Evolutionary conservation across 2,113 vertebrate genomes (phyloP).

Genomic region (Gymnogyps californianus): DNA sequence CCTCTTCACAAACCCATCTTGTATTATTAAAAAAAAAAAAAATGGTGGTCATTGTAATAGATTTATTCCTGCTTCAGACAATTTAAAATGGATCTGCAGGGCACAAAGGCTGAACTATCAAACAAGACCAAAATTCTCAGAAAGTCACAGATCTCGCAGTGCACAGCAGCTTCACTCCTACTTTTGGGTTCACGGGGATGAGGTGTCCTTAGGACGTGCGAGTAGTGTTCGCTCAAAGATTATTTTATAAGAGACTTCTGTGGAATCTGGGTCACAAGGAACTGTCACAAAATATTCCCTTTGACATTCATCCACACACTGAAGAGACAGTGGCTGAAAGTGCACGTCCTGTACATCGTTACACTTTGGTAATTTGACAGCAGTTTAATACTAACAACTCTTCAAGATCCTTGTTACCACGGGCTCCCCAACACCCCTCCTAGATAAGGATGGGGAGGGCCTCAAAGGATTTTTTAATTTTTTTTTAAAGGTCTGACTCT

Average conservation of each 20-base stretch:
- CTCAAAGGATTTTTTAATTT: background rate
- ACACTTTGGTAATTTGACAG: background rate
- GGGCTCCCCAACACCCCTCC: background rate
- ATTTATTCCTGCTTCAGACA: constrained; percentile 33
- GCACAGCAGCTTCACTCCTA: background rate
- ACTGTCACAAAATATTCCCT: constrained; percentile 44
- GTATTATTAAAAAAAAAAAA: background rate
- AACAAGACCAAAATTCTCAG: constrained; percentile 24
- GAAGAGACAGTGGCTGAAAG: constrained; percentile 5
- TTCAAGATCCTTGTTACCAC: background rate
- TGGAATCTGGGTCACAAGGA: constrained; percentile 52
- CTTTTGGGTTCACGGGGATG: background rate
- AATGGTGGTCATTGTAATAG: constrained; percentile 34
- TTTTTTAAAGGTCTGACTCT: background rate
- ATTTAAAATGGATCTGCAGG: constrained; percentile 41
- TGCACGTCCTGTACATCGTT: background rate
- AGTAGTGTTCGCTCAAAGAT: constrained; percentile 19
- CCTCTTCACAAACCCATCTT: constrained; percentile 46
- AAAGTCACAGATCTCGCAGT: background rate
- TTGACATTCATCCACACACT: constrained; percentile 4
- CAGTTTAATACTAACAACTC: background rate
- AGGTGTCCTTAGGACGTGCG: background rate
- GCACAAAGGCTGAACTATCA: constrained; percentile 50
- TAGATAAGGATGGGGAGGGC: background rate
- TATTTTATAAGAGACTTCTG: background rate